Evolutionary conservation across 2,888 invertebrate genomes (phyloP).

Genomic region (Trachelus tabidus): DNA sequence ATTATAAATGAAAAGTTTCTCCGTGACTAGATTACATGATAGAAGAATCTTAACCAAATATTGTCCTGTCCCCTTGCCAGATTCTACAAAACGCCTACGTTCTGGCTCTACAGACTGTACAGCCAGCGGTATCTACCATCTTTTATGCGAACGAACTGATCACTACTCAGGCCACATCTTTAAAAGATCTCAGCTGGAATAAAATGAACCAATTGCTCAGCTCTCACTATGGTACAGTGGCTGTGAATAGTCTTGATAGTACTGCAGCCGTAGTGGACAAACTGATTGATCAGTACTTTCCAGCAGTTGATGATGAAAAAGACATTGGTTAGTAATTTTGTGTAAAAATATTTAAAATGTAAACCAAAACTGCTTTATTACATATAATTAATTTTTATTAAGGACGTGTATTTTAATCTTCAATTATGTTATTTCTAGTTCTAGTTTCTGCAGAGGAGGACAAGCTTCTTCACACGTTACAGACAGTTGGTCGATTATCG

Average conservation of each 20-base stretch:
- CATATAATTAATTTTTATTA: conserved; percentile 26
- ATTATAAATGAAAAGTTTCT: neutral
- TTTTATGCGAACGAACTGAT: conserved; percentile 68
- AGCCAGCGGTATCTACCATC: conserved; percentile 62
- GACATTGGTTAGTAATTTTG: conserved; percentile 28
- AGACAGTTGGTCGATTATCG: conserved; percentile 78
- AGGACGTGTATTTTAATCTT: conserved; percentile 14
- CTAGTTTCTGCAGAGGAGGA: conserved; percentile 72
- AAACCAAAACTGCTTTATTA: conserved; percentile 29
- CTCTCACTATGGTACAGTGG: conserved; percentile 76
- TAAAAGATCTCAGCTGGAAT: conserved; percentile 78
- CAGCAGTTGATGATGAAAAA: conserved; percentile 64
- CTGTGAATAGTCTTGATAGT: conserved; percentile 75
- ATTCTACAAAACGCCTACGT: conserved; percentile 55
- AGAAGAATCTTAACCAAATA: too few relatives aligned
- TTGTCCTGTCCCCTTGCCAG: conserved; percentile 29
- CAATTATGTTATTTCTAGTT: conserved; percentile 63
- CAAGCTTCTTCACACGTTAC: conserved; percentile 77
- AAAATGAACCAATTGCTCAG: conserved; percentile 78
- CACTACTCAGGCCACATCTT: conserved; percentile 72
- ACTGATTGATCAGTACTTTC: conserved; percentile 80
- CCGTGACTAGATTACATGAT: too few relatives aligned
- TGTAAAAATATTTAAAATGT: neutral
- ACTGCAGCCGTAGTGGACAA: conserved; percentile 78
- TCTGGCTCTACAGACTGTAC: conserved; percentile 46